These are phyloP conservation scores for Tryphoninae sp. DNA, from an alignment of 2,888 invertebrate genomes.

Conservation along the genomic window DNA sequence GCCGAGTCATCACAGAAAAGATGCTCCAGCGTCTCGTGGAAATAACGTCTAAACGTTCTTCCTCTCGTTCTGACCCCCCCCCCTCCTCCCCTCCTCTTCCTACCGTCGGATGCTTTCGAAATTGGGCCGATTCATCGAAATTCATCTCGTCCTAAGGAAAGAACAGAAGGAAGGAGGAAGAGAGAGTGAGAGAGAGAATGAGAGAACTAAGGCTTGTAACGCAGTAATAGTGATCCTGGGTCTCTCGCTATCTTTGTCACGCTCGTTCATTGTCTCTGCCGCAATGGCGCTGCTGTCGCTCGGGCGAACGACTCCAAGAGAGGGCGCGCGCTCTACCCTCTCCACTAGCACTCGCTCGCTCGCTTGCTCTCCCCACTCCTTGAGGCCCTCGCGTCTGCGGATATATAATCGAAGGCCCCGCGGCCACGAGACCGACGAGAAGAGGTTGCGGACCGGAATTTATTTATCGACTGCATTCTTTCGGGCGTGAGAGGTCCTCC, in stretches of 20 bases:
- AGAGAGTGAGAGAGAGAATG: neutral
- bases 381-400: slow-evolving; percentile 34
- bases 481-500: slow-evolving; percentile 60
- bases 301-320: slow-evolving; percentile 47
- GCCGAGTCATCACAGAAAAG: slow-evolving; percentile 39
- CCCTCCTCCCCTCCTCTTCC: neutral
- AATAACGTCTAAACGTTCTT: slow-evolving; percentile 64
- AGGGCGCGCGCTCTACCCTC: slow-evolving; percentile 25
- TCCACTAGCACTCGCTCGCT: neutral
- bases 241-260: slow-evolving; percentile 33
- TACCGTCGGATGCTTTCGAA: slow-evolving; percentile 63
- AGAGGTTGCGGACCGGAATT: slow-evolving; percentile 60
- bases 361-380: neutral
- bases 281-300: slow-evolving; percentile 36
- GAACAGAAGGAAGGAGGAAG: neutral
- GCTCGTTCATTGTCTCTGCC: slow-evolving; percentile 36
- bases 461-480: slow-evolving; percentile 67
- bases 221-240: slow-evolving; percentile 28
- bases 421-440: slow-evolving; percentile 53
- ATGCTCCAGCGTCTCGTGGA: slow-evolving; percentile 33
- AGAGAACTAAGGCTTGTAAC: neutral
- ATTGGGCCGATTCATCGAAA: slow-evolving; percentile 72
- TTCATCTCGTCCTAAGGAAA: slow-evolving; percentile 52
- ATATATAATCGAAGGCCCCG: slow-evolving; percentile 65
- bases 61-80: neutral